phyloP scores from a whole-genome alignment of 37 sponge, comb jelly and placozoan genomes.

The Ephydatia muelleri region DNA sequence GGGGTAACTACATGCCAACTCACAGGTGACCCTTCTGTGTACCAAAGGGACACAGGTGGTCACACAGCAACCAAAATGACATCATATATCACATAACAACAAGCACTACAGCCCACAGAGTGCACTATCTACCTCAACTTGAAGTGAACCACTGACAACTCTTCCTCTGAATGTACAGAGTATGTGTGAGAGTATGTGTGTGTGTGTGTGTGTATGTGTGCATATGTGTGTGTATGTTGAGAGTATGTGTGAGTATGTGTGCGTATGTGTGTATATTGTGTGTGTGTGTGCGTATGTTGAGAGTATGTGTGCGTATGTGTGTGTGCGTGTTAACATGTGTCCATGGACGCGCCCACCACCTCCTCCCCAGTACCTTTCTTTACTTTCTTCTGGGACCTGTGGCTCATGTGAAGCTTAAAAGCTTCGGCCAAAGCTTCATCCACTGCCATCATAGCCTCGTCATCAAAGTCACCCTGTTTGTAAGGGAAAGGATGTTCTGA shows the following conservation, averaged over 20 bases:
- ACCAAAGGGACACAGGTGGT: too few relatives aligned
- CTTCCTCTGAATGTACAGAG: constrained; percentile 29
- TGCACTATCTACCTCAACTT: constrained; percentile 37
- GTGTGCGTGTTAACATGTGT: too few relatives aligned
- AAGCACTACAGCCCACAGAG: neutral
- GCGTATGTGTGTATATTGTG: too few relatives aligned
- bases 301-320: too few relatives aligned
- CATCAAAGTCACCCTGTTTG: constrained; percentile 52
- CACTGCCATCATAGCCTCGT: constrained; percentile 66
- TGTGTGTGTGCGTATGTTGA: too few relatives aligned
- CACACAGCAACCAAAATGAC: neutral
- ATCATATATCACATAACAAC: neutral
- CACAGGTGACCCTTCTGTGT: too few relatives aligned
- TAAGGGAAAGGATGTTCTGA: neutral
- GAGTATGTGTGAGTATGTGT: too few relatives aligned
- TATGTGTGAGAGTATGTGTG: neutral
- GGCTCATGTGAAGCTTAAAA: constrained; percentile 28
- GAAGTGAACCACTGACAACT: constrained; percentile 40
- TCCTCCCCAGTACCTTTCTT: constrained; percentile 39
- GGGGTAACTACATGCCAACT: too few relatives aligned
- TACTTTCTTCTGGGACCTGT: constrained; percentile 38
- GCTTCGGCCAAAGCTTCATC: constrained; percentile 68
- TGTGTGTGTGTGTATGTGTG: too few relatives aligned
- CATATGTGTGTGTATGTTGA: too few relatives aligned
- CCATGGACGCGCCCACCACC: too few relatives aligned